A percentile compares a stretch with the other conserved stretches of the same genome.
Conservation (phyloP, 2,797 vertebrate genomes). For the Micromesistius poutassou region DNA sequence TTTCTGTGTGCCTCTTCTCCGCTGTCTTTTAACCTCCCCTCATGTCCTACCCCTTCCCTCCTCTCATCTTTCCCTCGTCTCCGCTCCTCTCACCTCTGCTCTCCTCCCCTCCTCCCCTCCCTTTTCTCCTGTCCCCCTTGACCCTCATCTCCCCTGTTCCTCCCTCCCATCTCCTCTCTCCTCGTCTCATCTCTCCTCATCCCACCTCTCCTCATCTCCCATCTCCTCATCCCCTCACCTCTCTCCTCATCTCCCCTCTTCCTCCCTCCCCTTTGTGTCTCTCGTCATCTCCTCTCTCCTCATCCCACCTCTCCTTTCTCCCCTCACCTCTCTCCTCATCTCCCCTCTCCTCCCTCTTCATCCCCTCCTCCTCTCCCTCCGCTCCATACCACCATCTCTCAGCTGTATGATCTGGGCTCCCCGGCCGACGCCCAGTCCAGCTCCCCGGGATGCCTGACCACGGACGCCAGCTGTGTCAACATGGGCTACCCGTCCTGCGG, state of each 20-base stretch:
- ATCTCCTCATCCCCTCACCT: background rate
- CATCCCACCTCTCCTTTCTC: no score
- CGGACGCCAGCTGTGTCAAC: conserved; percentile 82
- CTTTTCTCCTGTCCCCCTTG: background rate
- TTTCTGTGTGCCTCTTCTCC: no score
- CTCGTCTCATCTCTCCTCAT: background rate
- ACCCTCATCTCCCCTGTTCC: background rate
- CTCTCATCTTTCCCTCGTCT: no score
- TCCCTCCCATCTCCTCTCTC: background rate
- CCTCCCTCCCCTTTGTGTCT: background rate
- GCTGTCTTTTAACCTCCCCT: no score
- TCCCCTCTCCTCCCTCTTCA: background rate
- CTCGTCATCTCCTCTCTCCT: background rate
- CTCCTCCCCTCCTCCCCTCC: background rate
- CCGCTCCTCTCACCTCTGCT: no score
- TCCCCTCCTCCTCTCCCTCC: conserved; percentile 14
- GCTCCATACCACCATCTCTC: conserved; percentile 35
- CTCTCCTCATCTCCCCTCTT: background rate
- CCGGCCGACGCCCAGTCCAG: conserved; percentile 81
- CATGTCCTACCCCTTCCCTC: no score
- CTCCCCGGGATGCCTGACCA: conserved; percentile 80
- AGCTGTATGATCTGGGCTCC: conserved; percentile 85
- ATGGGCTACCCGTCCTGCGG: conserved; percentile 81
- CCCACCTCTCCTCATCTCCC: background rate
- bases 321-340: background rate